These are phyloP conservation scores for Akabosia matsudoensis DNA, from an alignment of 1,140 invertebrate species.

Conservation along the genomic window DNA sequence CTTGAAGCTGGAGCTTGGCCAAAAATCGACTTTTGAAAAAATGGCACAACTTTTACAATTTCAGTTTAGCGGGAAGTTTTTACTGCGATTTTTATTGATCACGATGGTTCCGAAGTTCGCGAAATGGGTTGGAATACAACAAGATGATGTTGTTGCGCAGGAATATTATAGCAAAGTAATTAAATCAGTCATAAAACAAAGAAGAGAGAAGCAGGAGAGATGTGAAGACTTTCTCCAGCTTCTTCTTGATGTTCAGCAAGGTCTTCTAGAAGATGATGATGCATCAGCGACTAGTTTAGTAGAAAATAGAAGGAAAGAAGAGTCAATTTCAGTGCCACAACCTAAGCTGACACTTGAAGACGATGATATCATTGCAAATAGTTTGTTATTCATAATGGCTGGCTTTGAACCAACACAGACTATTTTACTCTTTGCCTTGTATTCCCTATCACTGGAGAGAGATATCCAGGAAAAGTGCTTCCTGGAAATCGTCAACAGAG, in stretches of 20 bases:
- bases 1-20: constrained; percentile 4
- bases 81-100: not conserved
- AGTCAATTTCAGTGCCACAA: not conserved
- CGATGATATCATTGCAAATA: constrained; percentile 55
- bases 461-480: constrained; percentile 54
- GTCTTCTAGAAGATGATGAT: not conserved
- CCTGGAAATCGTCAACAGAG: constrained; percentile 53
- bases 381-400: constrained; percentile 56
- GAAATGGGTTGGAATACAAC: constrained; percentile 29
- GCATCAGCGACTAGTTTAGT: too few species aligned
- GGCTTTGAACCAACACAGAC: constrained; percentile 57
- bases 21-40: not conserved
- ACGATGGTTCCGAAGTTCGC: constrained; percentile 37
- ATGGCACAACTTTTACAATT: constrained; percentile 9
- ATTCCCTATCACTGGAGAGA: constrained; percentile 56
- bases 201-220: not conserved
- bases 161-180: not conserved
- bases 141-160: not conserved
- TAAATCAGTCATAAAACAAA: not conserved
- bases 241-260: not conserved
- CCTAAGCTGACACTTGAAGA: constrained; percentile 46
- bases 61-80: not conserved
- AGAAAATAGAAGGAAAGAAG: not conserved
- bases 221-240: not conserved
- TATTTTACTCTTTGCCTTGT: constrained; percentile 54